phyloP scores from a whole-genome alignment of 2,888 invertebrate species.

The Campopleginae sp. region DNA sequence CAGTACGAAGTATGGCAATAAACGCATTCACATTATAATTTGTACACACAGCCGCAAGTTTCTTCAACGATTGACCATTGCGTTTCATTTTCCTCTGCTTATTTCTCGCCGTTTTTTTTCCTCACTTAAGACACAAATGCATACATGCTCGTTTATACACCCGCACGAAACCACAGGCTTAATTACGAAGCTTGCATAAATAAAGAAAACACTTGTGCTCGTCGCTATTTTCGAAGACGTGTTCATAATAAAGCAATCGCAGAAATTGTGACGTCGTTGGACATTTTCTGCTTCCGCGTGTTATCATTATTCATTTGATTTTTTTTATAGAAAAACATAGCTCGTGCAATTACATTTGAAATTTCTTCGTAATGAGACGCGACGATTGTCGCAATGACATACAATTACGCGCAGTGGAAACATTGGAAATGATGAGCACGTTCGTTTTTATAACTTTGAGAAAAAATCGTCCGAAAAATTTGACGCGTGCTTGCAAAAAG shows the following conservation, averaged over 20 bases:
- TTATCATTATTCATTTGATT: slow-evolving; percentile 14
- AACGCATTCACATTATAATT: slow-evolving; percentile 41
- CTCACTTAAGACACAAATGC: slow-evolving; percentile 3
- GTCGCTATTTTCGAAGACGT: slow-evolving; percentile 6
- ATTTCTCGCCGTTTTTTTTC: background rate
- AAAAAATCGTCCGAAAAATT: background rate
- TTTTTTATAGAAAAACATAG: background rate
- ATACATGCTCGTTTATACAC: slow-evolving; percentile 46
- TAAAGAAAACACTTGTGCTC: slow-evolving; percentile 24
- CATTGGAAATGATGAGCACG: background rate
- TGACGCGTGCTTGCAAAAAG: background rate
- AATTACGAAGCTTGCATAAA: slow-evolving; percentile 36
- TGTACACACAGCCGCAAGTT: background rate
- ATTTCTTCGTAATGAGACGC: background rate
- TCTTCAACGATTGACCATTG: slow-evolving; percentile 40
- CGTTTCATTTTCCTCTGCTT: slow-evolving; percentile 8
- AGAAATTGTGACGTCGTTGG: slow-evolving; percentile 15
- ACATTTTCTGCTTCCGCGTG: slow-evolving; percentile 1
- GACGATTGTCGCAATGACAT: background rate
- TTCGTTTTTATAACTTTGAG: background rate
- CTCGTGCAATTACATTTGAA: background rate
- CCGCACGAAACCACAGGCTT: slow-evolving; percentile 44
- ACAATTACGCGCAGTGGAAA: background rate
- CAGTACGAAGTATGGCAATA: slow-evolving; percentile 17
- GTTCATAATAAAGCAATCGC: slow-evolving; percentile 7